These are phyloP conservation scores for Megaceryle maxima DNA, from an alignment of 2,113 vertebrate genomes.

Conservation along the genomic window DNA sequence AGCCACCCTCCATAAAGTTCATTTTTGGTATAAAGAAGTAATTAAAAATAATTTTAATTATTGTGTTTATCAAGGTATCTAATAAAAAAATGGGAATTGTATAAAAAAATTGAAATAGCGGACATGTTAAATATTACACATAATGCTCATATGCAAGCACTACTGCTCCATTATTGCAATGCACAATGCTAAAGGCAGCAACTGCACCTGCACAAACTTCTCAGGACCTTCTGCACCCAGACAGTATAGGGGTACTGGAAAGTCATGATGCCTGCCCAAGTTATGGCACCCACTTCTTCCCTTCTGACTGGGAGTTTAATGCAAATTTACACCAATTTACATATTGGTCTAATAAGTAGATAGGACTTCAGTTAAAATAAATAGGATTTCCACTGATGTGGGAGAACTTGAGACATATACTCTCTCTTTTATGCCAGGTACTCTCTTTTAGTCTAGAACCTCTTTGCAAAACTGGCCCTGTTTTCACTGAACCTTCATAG, in stretches of 20 bases:
- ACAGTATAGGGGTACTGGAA: neutral
- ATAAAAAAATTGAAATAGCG: neutral
- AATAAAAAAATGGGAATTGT: neutral
- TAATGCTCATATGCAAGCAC: neutral
- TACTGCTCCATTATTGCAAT: neutral
- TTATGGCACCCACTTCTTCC: neutral
- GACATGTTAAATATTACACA: neutral
- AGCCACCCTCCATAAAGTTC: neutral
- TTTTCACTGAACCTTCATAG: neutral
- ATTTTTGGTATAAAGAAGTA: neutral
- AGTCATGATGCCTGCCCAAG: neutral
- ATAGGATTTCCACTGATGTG: neutral
- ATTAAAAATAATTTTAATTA: neutral
- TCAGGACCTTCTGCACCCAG: neutral
- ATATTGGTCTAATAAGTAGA: neutral
- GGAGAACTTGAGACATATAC: neutral
- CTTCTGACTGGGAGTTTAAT: neutral
- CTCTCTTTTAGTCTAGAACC: neutral
- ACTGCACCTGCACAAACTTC: neutral
- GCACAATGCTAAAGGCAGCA: neutral
- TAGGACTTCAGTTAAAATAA: neutral
- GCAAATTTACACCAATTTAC: neutral
- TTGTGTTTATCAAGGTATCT: neutral
- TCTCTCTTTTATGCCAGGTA: neutral
- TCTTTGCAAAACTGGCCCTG: neutral